Evolutionary conservation across 2,113 vertebrate genomes (phyloP).

Genomic region (Catharus bicknelli): DNA sequence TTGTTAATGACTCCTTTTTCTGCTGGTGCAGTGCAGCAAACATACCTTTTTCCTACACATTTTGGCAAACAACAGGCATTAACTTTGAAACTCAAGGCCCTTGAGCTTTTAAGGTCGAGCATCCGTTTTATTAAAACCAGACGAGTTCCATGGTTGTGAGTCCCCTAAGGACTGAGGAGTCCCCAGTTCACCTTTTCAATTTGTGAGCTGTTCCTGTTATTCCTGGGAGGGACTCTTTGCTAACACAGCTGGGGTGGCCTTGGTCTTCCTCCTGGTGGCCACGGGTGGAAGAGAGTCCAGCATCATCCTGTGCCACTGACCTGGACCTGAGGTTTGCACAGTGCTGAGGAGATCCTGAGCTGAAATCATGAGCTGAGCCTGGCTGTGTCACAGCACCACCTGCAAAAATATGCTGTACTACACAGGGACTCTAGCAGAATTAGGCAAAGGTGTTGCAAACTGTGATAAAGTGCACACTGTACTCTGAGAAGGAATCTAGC

Average conservation of each 20-base stretch:
- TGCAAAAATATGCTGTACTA: not conserved
- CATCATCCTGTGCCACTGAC: not conserved
- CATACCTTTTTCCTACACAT: not conserved
- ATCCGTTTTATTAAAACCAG: not conserved
- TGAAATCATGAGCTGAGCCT: not conserved
- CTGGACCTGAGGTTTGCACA: not conserved
- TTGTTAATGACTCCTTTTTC: not conserved
- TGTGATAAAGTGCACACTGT: not conserved
- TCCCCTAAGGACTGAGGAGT: not conserved
- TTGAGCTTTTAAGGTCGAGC: not conserved
- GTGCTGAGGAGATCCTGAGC: not conserved
- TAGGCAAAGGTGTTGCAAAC: not conserved
- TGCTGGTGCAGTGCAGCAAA: not conserved
- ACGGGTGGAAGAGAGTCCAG: not conserved
- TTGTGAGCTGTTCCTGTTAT: not conserved
- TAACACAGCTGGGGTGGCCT: fast-evolving
- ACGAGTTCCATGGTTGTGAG: not conserved
- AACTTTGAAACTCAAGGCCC: not conserved
- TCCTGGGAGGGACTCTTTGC: not conserved
- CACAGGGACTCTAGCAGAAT: not conserved
- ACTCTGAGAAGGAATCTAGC: not conserved
- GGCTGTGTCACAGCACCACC: not conserved
- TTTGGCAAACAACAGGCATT: not conserved
- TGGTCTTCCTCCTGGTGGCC: not conserved
- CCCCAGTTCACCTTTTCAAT: not conserved